Base-by-base conservation (phyloP, 2,797 vertebrate genomes). In the Danio albolineatus region DNA sequence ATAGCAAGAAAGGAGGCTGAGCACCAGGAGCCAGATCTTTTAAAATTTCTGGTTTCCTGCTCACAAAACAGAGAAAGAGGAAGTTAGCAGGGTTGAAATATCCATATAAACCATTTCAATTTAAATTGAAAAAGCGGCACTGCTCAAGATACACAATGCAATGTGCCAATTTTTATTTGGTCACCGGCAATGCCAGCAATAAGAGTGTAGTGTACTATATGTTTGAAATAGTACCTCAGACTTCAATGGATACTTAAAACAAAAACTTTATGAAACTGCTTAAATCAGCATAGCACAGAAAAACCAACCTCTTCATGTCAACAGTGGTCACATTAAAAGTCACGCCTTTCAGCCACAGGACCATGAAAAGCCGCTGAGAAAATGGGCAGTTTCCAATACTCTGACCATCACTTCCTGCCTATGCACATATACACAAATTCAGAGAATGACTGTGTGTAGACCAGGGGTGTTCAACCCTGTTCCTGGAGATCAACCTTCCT, bases 341-440 rank as follows among this genome's bases (percentile, higher is more conserved):
- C 72, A 96, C 95, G 72, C 96, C 96, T 83, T 98, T 98, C 76
- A 98, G 92, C 96, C 96, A 98, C 82, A 97, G 92, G 64, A 97
- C 95, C 96, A 97, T 97, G 90, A 97, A 97, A 74, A 97, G 95
- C 38, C 96, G 92, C 91, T 98, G 96, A 71, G 96, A 98, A 89
- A 98, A 98, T 2, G 96, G 96, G 85, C 96, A 98, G 92, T 98
- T 98, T 12, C 96, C 96, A 64, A 98, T 97, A 89, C 95, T 95
- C 90, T 96, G 95, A 13, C 96, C 96, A 90, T 97, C 96, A 12
- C 93, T 96, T 65, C 96, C 96, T 4, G 96, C 96, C 96, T 97
- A 87, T 16, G 61, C 5, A 75, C 51, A 57, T 46, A 56, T 16
- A 70, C 48, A 66, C 38, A 82, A 19, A 78, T 17, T 73, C 39